A percentile compares a stretch with the other conserved stretches of the same genome.
Evolutionary conservation across 2,888 invertebrate species (phyloP).

Genomic region (Cantharis rufa): DNA sequence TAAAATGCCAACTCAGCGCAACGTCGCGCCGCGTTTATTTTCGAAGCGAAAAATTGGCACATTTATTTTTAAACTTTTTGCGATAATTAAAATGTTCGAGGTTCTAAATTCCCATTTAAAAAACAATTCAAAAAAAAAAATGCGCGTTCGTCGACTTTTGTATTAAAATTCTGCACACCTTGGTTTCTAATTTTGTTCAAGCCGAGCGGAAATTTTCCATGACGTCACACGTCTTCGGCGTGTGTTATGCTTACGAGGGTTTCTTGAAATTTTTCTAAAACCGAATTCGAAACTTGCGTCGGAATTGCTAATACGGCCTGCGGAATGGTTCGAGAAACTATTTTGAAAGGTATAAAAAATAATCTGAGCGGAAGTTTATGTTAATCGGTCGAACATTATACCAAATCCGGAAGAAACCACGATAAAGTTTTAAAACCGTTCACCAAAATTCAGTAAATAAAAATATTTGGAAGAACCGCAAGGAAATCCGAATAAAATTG

Average conservation of each 20-base stretch:
- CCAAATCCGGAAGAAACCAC: not conserved
- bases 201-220: conserved; percentile 22
- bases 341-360: not conserved
- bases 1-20: not conserved
- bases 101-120: not conserved
- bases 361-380: not conserved
- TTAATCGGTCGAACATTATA: not conserved
- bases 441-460: not conserved
- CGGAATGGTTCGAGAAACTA: not conserved
- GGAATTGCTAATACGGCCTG: not conserved
- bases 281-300: not conserved
- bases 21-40: not conserved
- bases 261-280: not conserved
- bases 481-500: not conserved
- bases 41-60: conserved; percentile 8
- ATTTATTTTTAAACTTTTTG: conserved; percentile 12
- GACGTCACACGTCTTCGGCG: conserved; percentile 24
- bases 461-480: not conserved
- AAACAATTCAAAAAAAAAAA: not conserved
- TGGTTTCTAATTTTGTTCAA: conserved; percentile 10
- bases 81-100: conserved; percentile 5
- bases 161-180: conserved; percentile 9
- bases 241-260: not conserved
- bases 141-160: not conserved
- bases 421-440: not conserved